These are phyloP conservation scores for Paralichthys olivaceus DNA, from an alignment of 2,113 vertebrate species.

Conservation along the genomic window DNA sequence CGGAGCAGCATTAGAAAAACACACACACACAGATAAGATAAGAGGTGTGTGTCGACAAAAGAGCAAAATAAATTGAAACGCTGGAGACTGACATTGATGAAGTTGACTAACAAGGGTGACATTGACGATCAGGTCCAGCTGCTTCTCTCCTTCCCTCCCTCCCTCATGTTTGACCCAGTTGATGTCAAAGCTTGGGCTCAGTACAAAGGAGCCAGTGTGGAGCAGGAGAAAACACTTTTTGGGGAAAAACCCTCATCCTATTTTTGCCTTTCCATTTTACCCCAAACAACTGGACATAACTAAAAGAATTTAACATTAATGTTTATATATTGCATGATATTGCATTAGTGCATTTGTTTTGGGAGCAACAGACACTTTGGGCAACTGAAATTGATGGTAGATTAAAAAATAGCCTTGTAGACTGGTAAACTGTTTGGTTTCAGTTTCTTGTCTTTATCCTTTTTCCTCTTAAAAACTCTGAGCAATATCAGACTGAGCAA, in stretches of 20 bases:
- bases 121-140: conserved; percentile 80
- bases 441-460: conserved; percentile 16
- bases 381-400: not conserved
- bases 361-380: not conserved
- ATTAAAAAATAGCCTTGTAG: not conserved
- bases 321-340: not conserved
- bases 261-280: conserved; percentile 51
- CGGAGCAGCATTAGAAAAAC: conserved; percentile 22
- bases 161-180: conserved; percentile 79
- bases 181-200: conserved; percentile 79
- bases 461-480: conserved; percentile 23
- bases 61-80: conserved; percentile 63
- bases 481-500: conserved; percentile 52
- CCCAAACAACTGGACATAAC: conserved; percentile 20
- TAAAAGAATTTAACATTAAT: not conserved
- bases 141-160: conserved; percentile 75
- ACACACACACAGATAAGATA: conserved; percentile 27
- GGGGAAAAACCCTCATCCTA: conserved; percentile 51
- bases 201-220: conserved; percentile 79
- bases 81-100: conserved; percentile 77
- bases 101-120: conserved; percentile 83
- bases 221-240: conserved; percentile 69
- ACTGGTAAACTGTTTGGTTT: conserved; percentile 18
- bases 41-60: conserved; percentile 51
- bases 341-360: not conserved